Evolutionary conservation across 1,140 invertebrate genomes (phyloP).

Genomic region (Hylaeus anthracinus): DNA sequence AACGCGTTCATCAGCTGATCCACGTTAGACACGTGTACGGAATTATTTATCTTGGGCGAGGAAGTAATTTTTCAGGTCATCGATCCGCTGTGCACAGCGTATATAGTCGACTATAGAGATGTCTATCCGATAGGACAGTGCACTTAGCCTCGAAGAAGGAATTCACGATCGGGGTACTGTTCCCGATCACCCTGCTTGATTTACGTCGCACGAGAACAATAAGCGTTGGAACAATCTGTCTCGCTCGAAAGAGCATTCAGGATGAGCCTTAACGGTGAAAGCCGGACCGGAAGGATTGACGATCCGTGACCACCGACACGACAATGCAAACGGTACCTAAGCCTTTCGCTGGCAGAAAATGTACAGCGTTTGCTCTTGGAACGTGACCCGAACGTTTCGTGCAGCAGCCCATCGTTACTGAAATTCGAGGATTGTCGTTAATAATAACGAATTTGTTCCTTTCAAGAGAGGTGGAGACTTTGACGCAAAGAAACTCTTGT

Average conservation of each 20-base stretch:
- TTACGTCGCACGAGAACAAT: slow-evolving; percentile 57
- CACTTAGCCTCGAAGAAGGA: slow-evolving; percentile 21
- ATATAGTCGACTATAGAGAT: neutral
- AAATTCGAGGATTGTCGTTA: too few species aligned
- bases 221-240: slow-evolving; percentile 55
- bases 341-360: slow-evolving; percentile 43
- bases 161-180: slow-evolving; percentile 25
- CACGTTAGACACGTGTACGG: too few species aligned
- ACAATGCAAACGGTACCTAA: slow-evolving; percentile 57
- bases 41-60: too few species aligned
- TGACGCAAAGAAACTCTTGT: too few species aligned
- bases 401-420: too few species aligned
- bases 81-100: neutral
- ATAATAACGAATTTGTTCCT: too few species aligned
- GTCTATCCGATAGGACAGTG: neutral
- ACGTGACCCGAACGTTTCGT: neutral
- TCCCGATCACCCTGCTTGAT: slow-evolving; percentile 53
- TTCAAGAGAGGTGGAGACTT: too few species aligned
- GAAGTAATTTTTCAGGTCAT: neutral
- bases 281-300: slow-evolving; percentile 65
- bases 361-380: neutral
- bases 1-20: too few species aligned
- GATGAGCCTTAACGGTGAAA: slow-evolving; percentile 68
- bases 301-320: slow-evolving; percentile 61
- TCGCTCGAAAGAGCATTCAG: slow-evolving; percentile 63